phyloP scores from a whole-genome alignment of 2,113 vertebrate genomes.

The Panurus biarmicus region DNA sequence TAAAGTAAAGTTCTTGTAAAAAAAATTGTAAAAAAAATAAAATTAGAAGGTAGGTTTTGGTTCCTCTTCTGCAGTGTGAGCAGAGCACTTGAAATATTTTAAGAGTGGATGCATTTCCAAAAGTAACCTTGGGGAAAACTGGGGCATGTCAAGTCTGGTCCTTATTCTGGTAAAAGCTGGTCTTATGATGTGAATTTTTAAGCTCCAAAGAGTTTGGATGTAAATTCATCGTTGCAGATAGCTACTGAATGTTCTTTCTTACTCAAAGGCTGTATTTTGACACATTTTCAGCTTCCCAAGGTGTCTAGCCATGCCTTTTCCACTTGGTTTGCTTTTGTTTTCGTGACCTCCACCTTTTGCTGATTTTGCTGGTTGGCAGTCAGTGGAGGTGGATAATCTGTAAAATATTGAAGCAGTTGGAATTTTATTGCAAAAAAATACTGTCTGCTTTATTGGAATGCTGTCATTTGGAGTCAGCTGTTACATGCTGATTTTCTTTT shows the following conservation, averaged over 20 bases:
- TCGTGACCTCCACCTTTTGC: neutral
- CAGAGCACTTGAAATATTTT: neutral
- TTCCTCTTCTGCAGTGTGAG: neutral
- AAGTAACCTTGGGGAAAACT: slow-evolving; percentile 40
- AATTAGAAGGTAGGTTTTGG: neutral
- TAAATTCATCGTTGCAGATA: neutral
- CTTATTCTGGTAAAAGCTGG: neutral
- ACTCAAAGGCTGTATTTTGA: neutral
- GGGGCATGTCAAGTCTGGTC: slow-evolving; percentile 23
- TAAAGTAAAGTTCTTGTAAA: neutral
- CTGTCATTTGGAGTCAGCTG: neutral
- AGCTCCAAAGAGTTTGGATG: neutral
- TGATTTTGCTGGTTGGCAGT: neutral
- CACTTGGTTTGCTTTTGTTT: neutral
- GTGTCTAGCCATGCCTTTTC: neutral
- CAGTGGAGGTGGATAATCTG: neutral
- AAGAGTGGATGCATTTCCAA: neutral
- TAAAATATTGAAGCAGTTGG: neutral
- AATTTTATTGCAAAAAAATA: neutral
- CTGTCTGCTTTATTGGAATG: neutral
- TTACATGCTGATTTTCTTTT: neutral
- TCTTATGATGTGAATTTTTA: neutral
- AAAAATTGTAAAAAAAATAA: neutral
- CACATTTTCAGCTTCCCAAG: neutral
- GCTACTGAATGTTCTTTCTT: neutral